Base-by-base conservation (phyloP, 2,888 invertebrate genomes). In the Chloroclysta siterata region DNA sequence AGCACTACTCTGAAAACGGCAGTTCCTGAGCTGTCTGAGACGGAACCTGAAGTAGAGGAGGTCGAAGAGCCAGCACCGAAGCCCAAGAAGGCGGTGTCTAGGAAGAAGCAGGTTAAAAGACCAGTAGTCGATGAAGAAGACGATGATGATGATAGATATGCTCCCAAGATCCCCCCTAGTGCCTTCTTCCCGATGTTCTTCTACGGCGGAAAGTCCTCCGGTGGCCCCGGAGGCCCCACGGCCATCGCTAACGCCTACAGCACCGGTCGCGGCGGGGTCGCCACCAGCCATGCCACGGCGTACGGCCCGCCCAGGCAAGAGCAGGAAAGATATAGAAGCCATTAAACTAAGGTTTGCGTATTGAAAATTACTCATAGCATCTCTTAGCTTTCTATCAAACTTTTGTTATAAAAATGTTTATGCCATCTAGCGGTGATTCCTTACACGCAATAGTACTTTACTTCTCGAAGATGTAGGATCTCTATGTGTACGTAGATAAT, bases 201-300 rank as follows among this genome's bases (percentile, higher is more conserved):
- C 76, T 88, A 79, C 53, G 86, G 91, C 0, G 84, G 90, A 0
- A 83, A 93, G 54, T 78, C 89, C 0, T 88, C 88, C 0, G 88
- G 89, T 17, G 87, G 88, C n/a, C 93, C 94, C 0, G 94, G 95
- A 4, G 93, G 94, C 0, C 94, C 95, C 11, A 95, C 95, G 0
- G 96, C 96, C 1, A 94, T 96, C 15, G 96, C 96, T 33, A 96
- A 96, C 77, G 95, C 95, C 61, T 96, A 95, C 80, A 96, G 95
- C 78, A 96, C 95, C 0, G 95, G 95, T 1, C 94, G 94, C 69
- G 95, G 96, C 3, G 96, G 96, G 0, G 94, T 96, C 2, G 96
- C 96, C 11, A 95, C 94, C 63, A 96, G 96, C 70, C 95, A 96
- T 70, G 96, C 96, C 0, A 95, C 95, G 0, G 95, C 96, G 0